These are phyloP conservation scores for Brachylomia viminalis DNA, from an alignment of 2,888 invertebrate species.

Conservation along the genomic window DNA sequence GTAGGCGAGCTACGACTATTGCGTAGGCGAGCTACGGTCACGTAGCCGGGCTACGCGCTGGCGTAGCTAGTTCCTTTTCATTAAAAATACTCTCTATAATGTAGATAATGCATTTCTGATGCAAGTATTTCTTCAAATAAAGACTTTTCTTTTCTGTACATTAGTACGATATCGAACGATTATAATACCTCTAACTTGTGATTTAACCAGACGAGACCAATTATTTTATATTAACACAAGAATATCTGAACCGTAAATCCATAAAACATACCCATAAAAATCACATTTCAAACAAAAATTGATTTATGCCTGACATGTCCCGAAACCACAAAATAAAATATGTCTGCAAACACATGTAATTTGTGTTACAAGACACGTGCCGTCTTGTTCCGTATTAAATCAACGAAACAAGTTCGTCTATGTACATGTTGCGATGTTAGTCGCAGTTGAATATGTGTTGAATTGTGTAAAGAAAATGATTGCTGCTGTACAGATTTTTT, in stretches of 20 bases:
- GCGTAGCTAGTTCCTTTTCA: background rate
- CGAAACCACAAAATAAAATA: constrained; percentile 49
- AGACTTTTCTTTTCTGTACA: too few relatives aligned
- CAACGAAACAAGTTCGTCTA: constrained; percentile 52
- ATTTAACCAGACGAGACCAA: background rate
- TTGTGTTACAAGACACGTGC: constrained; percentile 52
- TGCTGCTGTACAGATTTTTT: constrained; percentile 5
- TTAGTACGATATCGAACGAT: background rate
- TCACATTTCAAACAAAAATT: constrained; percentile 35
- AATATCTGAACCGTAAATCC: background rate
- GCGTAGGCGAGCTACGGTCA: constrained; percentile 40
- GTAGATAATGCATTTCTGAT: background rate
- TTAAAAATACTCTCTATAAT: background rate
- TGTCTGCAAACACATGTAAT: constrained; percentile 55
- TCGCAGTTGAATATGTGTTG: constrained; percentile 11
- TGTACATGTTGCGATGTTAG: constrained; percentile 27
- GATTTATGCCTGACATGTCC: constrained; percentile 49
- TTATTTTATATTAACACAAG: background rate
- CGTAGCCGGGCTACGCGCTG: constrained; percentile 23
- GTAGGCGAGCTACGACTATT: constrained; percentile 39
- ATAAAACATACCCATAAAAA: constrained; percentile 31
- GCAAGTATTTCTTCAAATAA: background rate
- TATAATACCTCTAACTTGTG: background rate
- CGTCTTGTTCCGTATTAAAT: constrained; percentile 60
- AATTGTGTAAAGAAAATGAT: constrained; percentile 3